Base-by-base conservation (phyloP, 2,113 vertebrate species). In the Colinus virginianus region DNA sequence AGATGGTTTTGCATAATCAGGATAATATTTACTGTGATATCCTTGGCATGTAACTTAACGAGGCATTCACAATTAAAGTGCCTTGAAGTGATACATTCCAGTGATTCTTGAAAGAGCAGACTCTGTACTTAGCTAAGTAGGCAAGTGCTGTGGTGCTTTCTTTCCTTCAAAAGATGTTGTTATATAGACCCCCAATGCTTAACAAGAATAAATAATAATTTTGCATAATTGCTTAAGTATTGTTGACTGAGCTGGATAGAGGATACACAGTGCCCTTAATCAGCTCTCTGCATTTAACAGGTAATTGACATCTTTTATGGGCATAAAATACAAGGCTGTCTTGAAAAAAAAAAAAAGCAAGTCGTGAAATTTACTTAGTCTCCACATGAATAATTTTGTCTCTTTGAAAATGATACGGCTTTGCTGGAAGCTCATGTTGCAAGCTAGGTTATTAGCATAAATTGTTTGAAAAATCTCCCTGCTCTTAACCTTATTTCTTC, bases 401-500 rank as follows among this genome's bases (percentile, higher is more conserved):
- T 93, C 86, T 69, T 23, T 81, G 88, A 64, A 92, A 88, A 78
- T 87, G 86, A 94, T 75, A 53, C 58, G 78, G 74, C 80, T 71
- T 90, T 95, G 58, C 77, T 92, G 63, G 78, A 86, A 92, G 76
- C 59, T 90, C 62, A 9, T 72, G 84, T 82, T 78, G 48, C 66
- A 92, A 94, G 78, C 68, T 78, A 88, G 53, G 78, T 42, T 69
- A 87, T 95, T 93, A 90, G 42, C 84, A 85, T 91, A 89, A 92
- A 76, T 66, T 74, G 55, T 77, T 34, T 93, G 71, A 82, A 95
- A 95, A 91, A 85, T 72, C 59, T 82, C 59, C 42, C 58, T 82
- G 63, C 45, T 87, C 59, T 91, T 94, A 95, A 93, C 66, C 45
- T 78, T 81, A 84, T 95, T 96, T 94, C 86, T 90, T 84, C 36